phyloP scores from a whole-genome alignment of 2,797 vertebrate genomes.

The Myotis findleyi region DNA sequence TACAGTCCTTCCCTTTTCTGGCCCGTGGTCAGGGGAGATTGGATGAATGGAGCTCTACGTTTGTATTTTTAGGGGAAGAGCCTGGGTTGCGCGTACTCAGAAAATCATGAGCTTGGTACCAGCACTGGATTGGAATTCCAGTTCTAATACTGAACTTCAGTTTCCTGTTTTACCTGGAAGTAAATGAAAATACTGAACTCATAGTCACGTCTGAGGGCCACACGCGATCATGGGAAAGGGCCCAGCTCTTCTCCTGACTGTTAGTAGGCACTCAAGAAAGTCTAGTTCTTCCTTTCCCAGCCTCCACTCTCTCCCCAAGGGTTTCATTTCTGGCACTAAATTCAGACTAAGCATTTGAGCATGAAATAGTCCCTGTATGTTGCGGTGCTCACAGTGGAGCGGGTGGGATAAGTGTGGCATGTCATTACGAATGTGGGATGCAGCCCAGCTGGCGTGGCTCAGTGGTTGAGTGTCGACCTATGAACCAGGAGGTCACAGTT shows the following conservation, averaged over 20 bases:
- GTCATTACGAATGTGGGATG: background rate
- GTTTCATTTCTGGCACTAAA: background rate
- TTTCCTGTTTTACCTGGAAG: background rate
- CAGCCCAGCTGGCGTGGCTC: background rate
- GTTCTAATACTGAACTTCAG: background rate
- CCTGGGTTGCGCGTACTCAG: background rate
- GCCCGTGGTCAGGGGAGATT: background rate
- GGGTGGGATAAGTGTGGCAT: background rate
- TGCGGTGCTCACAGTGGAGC: background rate
- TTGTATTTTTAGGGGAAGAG: background rate
- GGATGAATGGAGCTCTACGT: background rate
- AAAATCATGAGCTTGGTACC: background rate
- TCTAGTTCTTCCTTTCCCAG: background rate
- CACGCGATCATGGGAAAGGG: background rate
- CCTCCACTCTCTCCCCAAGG: background rate
- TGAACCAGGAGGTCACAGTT: too few relatives aligned
- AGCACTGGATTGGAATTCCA: background rate
- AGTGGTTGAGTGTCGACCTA: too few relatives aligned
- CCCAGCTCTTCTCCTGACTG: background rate
- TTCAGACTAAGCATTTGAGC: background rate
- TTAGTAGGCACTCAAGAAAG: background rate
- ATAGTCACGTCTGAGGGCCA: background rate
- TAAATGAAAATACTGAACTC: background rate
- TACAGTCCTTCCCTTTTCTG: background rate
- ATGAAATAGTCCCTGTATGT: accelerated